These are phyloP conservation scores for Patagioenas fasciata DNA, from an alignment of 2,113 vertebrate species.

Conservation along the genomic window DNA sequence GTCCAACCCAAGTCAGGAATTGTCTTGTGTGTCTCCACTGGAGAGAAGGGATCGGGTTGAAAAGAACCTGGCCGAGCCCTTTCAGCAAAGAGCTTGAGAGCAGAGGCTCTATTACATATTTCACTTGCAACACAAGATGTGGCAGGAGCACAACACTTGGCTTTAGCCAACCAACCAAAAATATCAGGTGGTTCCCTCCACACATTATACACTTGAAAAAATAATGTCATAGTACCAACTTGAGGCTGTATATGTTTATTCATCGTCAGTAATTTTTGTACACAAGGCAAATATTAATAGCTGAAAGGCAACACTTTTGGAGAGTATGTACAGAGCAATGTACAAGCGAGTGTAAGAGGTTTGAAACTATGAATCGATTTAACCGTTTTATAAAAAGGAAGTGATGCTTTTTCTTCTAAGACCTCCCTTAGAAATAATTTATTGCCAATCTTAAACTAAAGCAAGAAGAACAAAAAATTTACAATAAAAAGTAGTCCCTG, in stretches of 20 bases:
- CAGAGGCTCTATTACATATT: neutral
- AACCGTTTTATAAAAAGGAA: constrained; percentile 69
- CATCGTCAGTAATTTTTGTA: constrained; percentile 78
- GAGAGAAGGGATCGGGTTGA: neutral
- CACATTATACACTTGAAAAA: neutral
- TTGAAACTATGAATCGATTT: constrained; percentile 60
- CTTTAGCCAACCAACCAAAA: neutral
- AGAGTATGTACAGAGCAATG: constrained; percentile 80
- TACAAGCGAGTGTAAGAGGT: constrained; percentile 70
- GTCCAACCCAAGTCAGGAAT: neutral
- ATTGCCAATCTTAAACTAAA: constrained; percentile 76
- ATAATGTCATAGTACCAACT: neutral
- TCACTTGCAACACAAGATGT: neutral
- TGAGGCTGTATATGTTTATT: constrained; percentile 80
- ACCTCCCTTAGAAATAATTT: constrained; percentile 81
- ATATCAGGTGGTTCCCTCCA: neutral
- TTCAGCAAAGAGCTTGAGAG: neutral
- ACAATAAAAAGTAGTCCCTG: constrained; percentile 75
- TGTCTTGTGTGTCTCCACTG: neutral
- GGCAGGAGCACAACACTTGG: neutral
- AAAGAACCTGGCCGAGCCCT: neutral
- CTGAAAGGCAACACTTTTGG: constrained; percentile 67
- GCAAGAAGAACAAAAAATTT: constrained; percentile 65
- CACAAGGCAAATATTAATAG: constrained; percentile 82
- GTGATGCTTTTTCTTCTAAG: constrained; percentile 52